phyloP scores from a whole-genome alignment of 1,140 invertebrate species.

The Acyrthosiphon pisum region DNA sequence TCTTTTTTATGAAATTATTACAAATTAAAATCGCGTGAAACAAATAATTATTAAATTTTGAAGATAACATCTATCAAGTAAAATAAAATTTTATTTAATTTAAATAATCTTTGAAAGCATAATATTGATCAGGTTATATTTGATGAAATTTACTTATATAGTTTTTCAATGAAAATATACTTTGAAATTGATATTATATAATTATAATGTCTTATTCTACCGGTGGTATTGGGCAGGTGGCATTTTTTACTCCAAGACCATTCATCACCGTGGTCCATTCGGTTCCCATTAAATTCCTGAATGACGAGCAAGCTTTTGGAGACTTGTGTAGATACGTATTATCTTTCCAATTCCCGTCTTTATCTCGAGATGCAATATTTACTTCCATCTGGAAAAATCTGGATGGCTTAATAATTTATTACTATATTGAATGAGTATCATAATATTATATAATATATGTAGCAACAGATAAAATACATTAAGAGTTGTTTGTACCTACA shows the following conservation, averaged over 20 bases:
- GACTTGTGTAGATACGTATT: not conserved
- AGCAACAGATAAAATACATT: not conserved
- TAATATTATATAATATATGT: too few species aligned
- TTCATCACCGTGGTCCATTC: not conserved
- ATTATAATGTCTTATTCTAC: not conserved
- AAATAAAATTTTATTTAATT: too few species aligned
- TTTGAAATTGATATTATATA: not conserved
- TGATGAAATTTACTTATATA: too few species aligned
- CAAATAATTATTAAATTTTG: too few species aligned
- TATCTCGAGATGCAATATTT: not conserved
- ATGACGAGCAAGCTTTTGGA: not conserved
- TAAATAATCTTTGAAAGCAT: too few species aligned
- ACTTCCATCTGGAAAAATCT: not conserved
- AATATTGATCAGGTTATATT: too few species aligned
- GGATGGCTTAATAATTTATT: not conserved
- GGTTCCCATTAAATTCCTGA: not conserved
- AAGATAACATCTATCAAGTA: too few species aligned
- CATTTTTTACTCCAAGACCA: not conserved
- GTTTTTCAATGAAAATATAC: not conserved
- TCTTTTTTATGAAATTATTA: too few species aligned
- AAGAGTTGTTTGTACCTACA: too few species aligned
- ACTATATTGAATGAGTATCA: too few species aligned
- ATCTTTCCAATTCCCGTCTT: not conserved
- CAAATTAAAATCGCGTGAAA: too few species aligned
- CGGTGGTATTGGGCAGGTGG: not conserved